A percentile compares a stretch with the other conserved stretches of the same genome.
Conservation (phyloP, 2,888 invertebrate genomes). For the Bombylius discolor region DNA sequence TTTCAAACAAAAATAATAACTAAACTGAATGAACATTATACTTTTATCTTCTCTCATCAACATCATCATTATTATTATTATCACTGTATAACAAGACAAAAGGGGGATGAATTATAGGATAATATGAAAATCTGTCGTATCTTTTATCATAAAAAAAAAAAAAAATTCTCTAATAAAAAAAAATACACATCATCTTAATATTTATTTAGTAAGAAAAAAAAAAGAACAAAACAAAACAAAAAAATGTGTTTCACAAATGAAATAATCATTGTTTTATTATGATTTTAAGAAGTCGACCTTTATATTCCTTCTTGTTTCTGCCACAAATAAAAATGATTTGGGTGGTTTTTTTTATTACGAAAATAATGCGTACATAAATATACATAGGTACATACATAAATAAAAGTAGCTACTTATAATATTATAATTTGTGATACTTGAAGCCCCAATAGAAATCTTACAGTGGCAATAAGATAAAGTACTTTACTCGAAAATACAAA, state of each 20-base stretch:
- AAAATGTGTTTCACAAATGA: too few species aligned
- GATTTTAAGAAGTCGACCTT: too few species aligned
- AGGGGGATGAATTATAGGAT: neutral
- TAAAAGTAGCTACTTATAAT: too few species aligned
- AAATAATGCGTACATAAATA: too few species aligned
- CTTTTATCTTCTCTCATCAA: neutral
- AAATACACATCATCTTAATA: neutral
- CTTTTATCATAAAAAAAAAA: neutral
- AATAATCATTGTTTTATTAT: too few species aligned
- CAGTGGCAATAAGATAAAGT: conserved; percentile 10
- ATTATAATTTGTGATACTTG: neutral
- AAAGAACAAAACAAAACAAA: too few species aligned
- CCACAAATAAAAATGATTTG: too few species aligned
- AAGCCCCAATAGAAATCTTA: conserved; percentile 5
- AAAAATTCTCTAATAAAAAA: conserved; percentile 1
- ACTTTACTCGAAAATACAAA: neutral
- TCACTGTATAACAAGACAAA: neutral
- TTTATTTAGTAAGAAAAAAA: too few species aligned
- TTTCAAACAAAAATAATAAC: neutral
- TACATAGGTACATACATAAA: too few species aligned
- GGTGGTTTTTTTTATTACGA: too few species aligned
- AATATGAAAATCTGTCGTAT: conserved; percentile 12
- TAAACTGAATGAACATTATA: neutral
- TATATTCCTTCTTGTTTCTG: too few species aligned
- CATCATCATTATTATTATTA: neutral